Evolutionary conservation across 2,888 invertebrate genomes (phyloP), one percentile per base, ranked within the genome.

Genomic region (Agapostemon virescens): DNA sequence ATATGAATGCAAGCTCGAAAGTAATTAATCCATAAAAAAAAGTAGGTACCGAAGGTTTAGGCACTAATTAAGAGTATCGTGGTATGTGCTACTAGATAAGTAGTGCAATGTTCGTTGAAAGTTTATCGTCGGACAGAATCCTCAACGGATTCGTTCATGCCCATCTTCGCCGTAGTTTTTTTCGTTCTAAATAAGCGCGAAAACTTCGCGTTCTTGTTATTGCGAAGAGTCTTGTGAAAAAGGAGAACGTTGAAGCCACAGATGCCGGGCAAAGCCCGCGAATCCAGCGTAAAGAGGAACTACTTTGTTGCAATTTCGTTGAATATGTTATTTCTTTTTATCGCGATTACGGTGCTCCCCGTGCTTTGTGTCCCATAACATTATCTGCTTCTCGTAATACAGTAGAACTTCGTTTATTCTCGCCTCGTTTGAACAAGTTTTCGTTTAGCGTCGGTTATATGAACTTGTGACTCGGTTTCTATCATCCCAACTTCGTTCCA

Each of bases 381-480:
- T 49, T n/a, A 11, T n/a, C 11, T n/a, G 11, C 49, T 49, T n/a
- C 11, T n/a, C n/a, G 49, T 49, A 49, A 49, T 11, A n/a, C 49
- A 49, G 49, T 11, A 49, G 49, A 49, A 49, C 49, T 49, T 49
- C 49, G 49, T 49, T 49, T 49, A 49, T 49, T 49, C 17, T 20
- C 15, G 30, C 26, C 49, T 30, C 33, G 49, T 49, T 49, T n/a
- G 11, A 49, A n/a, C n/a, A 49, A 49, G 49, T 49, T 49, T 49
- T 11, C 49, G 49, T 49, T 49, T 49, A n/a, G n/a, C 49, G 49
- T 49, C 49, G n/a, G 49, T n/a, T 49, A n/a, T n/a, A 49, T n/a
- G 49, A 49, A 49, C n/a, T 49, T 9, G 11, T 49, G 11, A n/a
- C 11, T n/a, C n/a, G n/a, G n/a, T n/a, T n/a, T 49, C 49, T 49